Evolutionary conservation across 2,888 invertebrate genomes (phyloP).

Genomic region (Allacma fusca): DNA sequence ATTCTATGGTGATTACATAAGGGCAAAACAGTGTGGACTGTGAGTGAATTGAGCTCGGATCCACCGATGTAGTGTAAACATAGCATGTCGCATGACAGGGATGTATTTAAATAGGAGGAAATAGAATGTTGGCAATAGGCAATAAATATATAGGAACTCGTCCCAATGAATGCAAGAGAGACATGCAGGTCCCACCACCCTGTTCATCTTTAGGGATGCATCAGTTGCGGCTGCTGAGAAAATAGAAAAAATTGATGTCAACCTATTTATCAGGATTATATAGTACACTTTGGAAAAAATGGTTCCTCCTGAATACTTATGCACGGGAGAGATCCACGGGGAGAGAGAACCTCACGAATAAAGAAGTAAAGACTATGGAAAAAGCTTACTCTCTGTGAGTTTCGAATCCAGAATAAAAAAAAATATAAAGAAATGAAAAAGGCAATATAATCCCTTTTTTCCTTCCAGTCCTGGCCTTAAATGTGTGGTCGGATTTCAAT

Average conservation of each 20-base stretch:
- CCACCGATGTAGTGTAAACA: neutral
- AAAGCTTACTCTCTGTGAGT: conserved; percentile 34
- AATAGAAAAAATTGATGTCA: conserved; percentile 61
- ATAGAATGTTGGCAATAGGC: neutral
- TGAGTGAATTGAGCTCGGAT: neutral
- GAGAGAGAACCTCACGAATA: conserved; percentile 16
- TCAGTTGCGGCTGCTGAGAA: conserved; percentile 35
- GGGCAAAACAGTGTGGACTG: neutral
- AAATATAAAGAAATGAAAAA: conserved; percentile 50
- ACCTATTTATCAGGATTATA: conserved; percentile 62
- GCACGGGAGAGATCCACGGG: conserved; percentile 2
- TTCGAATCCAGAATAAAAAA: conserved; percentile 40
- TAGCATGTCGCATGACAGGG: neutral
- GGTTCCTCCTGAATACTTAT: conserved; percentile 4
- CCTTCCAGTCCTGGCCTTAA: conserved; percentile 44
- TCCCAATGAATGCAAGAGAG: neutral
- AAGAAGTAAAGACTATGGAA: conserved; percentile 9
- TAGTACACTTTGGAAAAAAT: conserved; percentile 51
- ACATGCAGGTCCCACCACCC: neutral
- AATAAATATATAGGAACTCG: neutral
- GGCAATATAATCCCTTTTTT: conserved; percentile 59
- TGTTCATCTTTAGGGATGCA: conserved; percentile 34
- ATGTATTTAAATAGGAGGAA: neutral
- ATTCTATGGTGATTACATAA: conserved; percentile 1
- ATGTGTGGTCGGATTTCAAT: conserved; percentile 59